Base-by-base conservation (phyloP, 2,113 vertebrate species). In the Paramormyrops kingsleyae region DNA sequence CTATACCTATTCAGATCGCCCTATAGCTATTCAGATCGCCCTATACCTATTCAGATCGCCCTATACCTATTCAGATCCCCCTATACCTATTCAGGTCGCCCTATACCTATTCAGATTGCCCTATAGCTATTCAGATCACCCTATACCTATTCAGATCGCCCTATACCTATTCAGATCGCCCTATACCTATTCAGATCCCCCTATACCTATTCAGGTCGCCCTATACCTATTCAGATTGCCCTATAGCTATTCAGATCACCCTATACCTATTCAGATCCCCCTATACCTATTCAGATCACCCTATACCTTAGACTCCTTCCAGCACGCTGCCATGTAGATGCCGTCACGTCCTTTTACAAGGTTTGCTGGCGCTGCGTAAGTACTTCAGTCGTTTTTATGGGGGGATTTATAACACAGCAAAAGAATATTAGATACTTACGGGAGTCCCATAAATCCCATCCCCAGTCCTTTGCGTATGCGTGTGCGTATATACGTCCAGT, bases 331-430 rank as follows among this genome's bases (percentile, higher is more conserved):
- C 50, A 50, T 27, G 27, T 56, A 39, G 27, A 53, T 87, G 50
- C 47, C 8, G 13, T 86, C 50, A 35, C 3, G 3, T 53, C n/a
- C 31, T 53, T 87, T 87, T 87, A 53, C 85, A 53, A 87, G 85
- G 49, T 52, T 66, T 87, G 49, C 85, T 39, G 27, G 85, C 19
- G 31, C 85, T 87, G 31, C 10, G 47, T 87, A 87, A 35, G n/a
- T 87, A 87, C 49, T 87, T 87, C 17, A 56, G 83, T 47, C 42
- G 19, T 84, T 84, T 84, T 84, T 87, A 53, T 49, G 47, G 85
- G 27, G n/a, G 49, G 47, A 87, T 87, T 87, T 53, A 35, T 87
- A 53, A 27, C 85, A 52, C 49, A 87, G 83, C 83, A 84, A 47
- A 47, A 47, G 39, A 39, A 21, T 84, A 47, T 84, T 84, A 84